Percentiles rank a stretch among this genome's conserved stretches.
phyloP scores from a whole-genome alignment of 2,113 vertebrate species.

The Cyprinodon brontotheroides region DNA sequence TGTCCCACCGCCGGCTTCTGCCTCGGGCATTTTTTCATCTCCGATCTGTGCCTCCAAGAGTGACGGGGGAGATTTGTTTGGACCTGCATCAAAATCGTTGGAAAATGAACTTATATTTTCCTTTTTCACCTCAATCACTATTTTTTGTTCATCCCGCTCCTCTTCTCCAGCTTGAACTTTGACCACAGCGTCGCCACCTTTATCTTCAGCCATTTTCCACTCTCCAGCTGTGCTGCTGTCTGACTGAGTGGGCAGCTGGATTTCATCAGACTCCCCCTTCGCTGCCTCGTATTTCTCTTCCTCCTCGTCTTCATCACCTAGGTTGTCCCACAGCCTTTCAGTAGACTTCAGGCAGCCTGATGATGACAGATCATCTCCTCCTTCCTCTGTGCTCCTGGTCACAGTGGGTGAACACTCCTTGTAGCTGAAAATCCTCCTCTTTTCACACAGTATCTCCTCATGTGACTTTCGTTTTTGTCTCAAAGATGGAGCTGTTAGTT shows the following conservation, averaged over 20 bases:
- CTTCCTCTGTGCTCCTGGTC: constrained; percentile 56
- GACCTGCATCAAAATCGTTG: constrained; percentile 78
- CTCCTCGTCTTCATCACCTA: constrained; percentile 27
- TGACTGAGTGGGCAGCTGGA: constrained; percentile 93
- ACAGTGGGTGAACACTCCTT: constrained; percentile 68
- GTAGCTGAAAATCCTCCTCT: constrained; percentile 75
- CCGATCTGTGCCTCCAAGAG: constrained; percentile 65
- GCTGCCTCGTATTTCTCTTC: constrained; percentile 66
- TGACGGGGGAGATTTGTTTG: constrained; percentile 82
- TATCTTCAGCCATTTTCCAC: constrained; percentile 44
- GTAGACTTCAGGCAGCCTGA: constrained; percentile 78
- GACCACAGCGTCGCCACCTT: constrained; percentile 60
- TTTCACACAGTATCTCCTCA: constrained; percentile 76
- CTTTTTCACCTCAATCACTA: constrained; percentile 84
- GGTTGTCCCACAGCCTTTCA: constrained; percentile 76
- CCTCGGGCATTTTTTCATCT: constrained; percentile 12
- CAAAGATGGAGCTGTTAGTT: constrained; percentile 73
- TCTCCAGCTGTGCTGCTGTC: constrained; percentile 67
- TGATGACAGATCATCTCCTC: constrained; percentile 80
- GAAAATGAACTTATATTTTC: constrained; percentile 88
- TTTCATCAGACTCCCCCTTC: constrained; percentile 81
- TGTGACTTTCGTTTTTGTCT: constrained; percentile 87
- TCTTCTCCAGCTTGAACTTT: constrained; percentile 77
- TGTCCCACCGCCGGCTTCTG: constrained; percentile 4
- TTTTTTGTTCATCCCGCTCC: constrained; percentile 77